Base-by-base conservation (phyloP, 2,888 invertebrate species). In the Chaitophorus viminalis region DNA sequence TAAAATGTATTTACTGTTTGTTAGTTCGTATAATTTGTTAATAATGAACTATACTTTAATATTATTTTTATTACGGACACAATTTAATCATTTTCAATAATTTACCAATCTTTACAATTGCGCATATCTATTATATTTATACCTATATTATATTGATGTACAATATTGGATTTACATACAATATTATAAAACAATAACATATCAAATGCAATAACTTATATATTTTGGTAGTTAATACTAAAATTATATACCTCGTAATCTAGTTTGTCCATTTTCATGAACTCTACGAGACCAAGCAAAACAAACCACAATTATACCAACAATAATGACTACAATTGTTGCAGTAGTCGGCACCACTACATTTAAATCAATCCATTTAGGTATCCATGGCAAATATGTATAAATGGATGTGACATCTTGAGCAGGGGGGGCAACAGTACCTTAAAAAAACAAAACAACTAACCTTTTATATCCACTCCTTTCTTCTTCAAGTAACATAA, bases 401-500 rank as follows among this genome's bases (percentile, higher is more conserved):
- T 93, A 92, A 68, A 93, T 90, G 46, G 89, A 89, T 52, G 94
- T 89, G 93, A 92, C 89, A 93, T 93, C 90, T 93, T 92, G 52
- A 92, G 93, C 54, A 92, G 91, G 93, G 21, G 96, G 96, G 70
- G 96, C 95, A 90, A 97, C 94, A 83, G 96, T 96, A 91, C 96
- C 97, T 97, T 92, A 89, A 90, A 91, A 90, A 90, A 90, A 90
- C 1, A 91, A 91, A 91, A 90, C 74, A 88, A 92, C 92, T 93
- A 95, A 95, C 96, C 96, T 95, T 96, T 96, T 92, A 95, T 95
- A 91, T 94, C 94, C 91, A 95, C 94, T 93, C 96, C 94, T 92
- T 96, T 95, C 91, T 97, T 96, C 91, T 95, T 94, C 90, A 97
- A 95, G 91, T 97, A 96, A 94, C 97, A 97, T 92, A 97, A 96